Conservation (phyloP, 2,888 invertebrate genomes). For the Alentia gelatinosa region DNA sequence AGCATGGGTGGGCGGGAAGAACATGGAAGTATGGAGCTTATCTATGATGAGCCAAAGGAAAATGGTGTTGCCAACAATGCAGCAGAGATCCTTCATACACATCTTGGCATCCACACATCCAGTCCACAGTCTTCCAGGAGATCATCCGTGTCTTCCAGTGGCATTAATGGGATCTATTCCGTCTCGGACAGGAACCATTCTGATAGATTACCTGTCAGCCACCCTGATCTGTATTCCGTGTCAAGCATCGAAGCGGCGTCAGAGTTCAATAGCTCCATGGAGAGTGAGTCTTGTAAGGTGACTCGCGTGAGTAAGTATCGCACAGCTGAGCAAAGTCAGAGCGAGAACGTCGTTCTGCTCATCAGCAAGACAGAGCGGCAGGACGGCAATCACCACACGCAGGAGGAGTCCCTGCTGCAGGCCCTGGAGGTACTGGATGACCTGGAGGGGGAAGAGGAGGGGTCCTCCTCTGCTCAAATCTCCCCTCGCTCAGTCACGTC, state of each 20-base stretch:
- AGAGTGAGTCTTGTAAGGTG: background rate
- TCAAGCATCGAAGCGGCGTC: background rate
- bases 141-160: background rate
- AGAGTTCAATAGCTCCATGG: background rate
- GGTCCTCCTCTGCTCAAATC: background rate
- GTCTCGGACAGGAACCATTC: background rate
- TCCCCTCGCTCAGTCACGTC: conserved; percentile 45
- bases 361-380: background rate
- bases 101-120: background rate
- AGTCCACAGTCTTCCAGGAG: background rate
- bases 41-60: background rate
- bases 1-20: background rate
- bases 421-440: conserved; percentile 25
- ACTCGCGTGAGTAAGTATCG: background rate
- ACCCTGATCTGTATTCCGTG: background rate
- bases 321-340: background rate
- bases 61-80: background rate
- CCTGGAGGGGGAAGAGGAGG: background rate
- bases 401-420: background rate
- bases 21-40: background rate
- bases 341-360: background rate
- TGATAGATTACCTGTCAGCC: background rate
- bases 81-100: background rate
- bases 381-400: background rate
- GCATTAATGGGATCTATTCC: background rate